A percentile compares a stretch with the other conserved stretches of the same genome.
Conservation (phyloP, 2,888 invertebrate genomes). For the Cinara cedri region DNA sequence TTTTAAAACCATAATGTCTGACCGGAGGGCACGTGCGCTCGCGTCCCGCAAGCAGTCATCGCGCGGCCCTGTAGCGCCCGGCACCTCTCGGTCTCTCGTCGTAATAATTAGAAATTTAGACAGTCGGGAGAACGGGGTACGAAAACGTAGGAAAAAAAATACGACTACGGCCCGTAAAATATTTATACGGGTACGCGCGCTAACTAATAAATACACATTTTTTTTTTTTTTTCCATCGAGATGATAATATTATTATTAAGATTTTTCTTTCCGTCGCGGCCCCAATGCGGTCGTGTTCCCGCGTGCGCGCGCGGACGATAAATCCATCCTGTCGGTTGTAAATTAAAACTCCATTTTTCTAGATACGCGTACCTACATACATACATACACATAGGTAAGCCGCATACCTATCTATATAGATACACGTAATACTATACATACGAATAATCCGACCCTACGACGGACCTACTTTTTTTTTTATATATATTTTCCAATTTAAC, state of each 20-base stretch:
- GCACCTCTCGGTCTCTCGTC: constrained; percentile 18
- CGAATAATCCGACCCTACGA: constrained; percentile 17
- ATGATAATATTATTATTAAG: constrained; percentile 54
- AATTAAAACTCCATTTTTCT: constrained; percentile 57
- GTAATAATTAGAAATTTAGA: constrained; percentile 54
- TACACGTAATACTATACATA: background rate
- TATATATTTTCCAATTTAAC: constrained; percentile 51
- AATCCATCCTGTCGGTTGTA: constrained; percentile 55
- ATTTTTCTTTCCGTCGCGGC: constrained; percentile 47
- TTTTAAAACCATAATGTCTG: constrained; percentile 56
- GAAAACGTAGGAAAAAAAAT: background rate
- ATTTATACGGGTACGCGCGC: background rate
- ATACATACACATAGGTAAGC: no score
- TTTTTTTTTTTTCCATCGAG: background rate
- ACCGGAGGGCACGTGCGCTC: constrained; percentile 45
- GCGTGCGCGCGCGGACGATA: no score
- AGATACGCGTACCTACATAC: constrained; percentile 8
- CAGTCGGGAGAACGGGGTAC: constrained; percentile 2
- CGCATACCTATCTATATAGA: no score
- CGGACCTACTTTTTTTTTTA: constrained; percentile 20
- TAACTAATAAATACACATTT: background rate
- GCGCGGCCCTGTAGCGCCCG: no score
- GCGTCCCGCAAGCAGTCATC: constrained; percentile 10
- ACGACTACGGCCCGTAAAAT: constrained; percentile 33
- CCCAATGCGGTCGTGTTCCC: no score